phyloP scores from a whole-genome alignment of 2,797 vertebrate genomes.

The Apogon talboti region DNA sequence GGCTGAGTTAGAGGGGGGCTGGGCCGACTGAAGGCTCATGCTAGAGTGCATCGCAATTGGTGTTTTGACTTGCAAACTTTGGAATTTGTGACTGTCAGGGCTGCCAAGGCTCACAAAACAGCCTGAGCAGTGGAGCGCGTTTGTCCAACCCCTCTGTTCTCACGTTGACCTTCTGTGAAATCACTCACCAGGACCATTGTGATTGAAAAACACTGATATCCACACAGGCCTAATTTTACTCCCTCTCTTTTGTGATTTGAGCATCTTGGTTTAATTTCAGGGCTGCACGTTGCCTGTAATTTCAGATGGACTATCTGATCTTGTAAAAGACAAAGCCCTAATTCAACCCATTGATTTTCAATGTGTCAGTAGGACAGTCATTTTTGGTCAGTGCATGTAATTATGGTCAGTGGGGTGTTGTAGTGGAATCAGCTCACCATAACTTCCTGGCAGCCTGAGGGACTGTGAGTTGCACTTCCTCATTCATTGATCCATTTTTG shows the following conservation, averaged over 20 bases:
- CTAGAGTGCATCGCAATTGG: conserved; percentile 46
- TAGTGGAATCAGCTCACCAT: conserved; percentile 48
- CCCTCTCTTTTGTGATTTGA: conserved; percentile 13
- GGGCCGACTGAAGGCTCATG: conserved; percentile 38
- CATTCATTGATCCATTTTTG: conserved; percentile 59
- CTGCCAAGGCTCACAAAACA: conserved; percentile 57
- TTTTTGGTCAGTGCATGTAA: conserved; percentile 46
- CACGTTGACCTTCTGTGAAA: conserved; percentile 49
- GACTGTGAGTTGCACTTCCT: conserved; percentile 47
- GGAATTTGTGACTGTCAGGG: conserved; percentile 66
- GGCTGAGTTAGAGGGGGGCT: conserved; percentile 15
- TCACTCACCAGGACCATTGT: conserved; percentile 45
- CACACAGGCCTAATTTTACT: conserved; percentile 28
- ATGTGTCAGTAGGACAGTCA: conserved; percentile 51
- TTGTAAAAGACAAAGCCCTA: conserved; percentile 33
- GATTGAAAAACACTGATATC: conserved; percentile 39
- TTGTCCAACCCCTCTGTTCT: conserved; percentile 47
- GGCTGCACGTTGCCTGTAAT: conserved; percentile 4
- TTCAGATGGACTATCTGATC: conserved; percentile 30
- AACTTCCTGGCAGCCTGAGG: conserved; percentile 58
- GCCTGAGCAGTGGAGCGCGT: conserved; percentile 50
- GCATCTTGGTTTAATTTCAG: conserved; percentile 19
- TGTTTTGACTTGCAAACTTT: conserved; percentile 69
- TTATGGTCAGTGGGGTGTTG: conserved; percentile 56
- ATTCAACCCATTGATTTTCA: conserved; percentile 54